Percentiles rank a stretch among this genome's conserved stretches.
These are phyloP conservation scores for Callithrix jacchus DNA, from an alignment of 2,113 vertebrate species.

Conservation along the genomic window DNA sequence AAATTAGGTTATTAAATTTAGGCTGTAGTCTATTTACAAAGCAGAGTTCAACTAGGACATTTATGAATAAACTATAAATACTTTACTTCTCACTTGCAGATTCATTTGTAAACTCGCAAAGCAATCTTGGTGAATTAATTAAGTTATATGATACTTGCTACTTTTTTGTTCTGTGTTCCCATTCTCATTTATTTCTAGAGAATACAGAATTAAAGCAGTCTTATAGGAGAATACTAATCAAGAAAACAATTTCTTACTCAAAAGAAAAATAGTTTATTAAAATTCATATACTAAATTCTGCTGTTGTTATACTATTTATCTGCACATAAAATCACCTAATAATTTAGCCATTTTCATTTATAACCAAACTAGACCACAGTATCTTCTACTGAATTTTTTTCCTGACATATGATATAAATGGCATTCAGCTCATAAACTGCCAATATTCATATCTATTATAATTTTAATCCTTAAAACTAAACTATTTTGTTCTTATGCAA, in stretches of 20 bases:
- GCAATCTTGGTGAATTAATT: slow-evolving; percentile 13
- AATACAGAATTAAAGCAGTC: not conserved
- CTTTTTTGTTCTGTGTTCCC: slow-evolving; percentile 2
- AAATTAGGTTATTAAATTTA: slow-evolving; percentile 36
- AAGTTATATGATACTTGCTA: slow-evolving; percentile 4
- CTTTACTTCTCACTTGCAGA: not conserved
- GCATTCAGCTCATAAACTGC: not conserved
- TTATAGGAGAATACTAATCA: not conserved
- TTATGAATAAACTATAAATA: not conserved
- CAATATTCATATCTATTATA: not conserved
- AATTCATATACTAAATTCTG: not conserved
- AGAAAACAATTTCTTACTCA: not conserved
- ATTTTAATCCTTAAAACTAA: not conserved
- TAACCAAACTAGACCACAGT: not conserved
- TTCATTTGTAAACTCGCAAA: slow-evolving; percentile 25
- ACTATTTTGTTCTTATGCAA: not conserved
- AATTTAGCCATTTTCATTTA: not conserved
- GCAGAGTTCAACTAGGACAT: not conserved
- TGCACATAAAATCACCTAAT: not conserved
- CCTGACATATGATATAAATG: not conserved
- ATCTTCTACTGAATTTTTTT: not conserved
- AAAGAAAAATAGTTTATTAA: not conserved
- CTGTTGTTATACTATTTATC: not conserved
- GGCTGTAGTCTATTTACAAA: not conserved
- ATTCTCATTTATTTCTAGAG: not conserved